Evolutionary conservation across 23 tunicate species (phyloP), one percentile per base, ranked within the genome.

Genomic region (Phallusia fumigata): DNA sequence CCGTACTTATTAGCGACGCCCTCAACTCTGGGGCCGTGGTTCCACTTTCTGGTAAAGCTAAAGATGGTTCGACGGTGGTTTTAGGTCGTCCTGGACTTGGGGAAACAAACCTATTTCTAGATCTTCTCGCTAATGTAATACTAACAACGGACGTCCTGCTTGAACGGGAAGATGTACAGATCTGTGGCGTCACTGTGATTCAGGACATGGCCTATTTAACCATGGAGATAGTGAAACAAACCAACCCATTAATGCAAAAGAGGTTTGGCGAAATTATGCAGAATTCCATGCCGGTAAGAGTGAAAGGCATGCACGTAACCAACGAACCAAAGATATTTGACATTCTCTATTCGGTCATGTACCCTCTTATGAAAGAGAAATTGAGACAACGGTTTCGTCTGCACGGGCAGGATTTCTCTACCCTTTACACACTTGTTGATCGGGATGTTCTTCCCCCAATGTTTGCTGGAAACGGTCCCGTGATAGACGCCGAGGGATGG

Each of bases 291-390:
- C 95, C 95, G 18, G 30, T 88, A 28, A 76, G 95, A 31, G 24
- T 90, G 19, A 90, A 90, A 78, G 47, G 81, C 34, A 52, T 90
- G 49, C 78, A 83, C 51, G 0, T 86, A 1, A 82, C 89, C 19
- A 90, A 90, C 76, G 90, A 90, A 36, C 89, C 80, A 2, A 86
- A 82, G 76, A 86, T 90, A 40, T 90, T 90, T 77, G 86, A 85
- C 32, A 64, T 84, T 15, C 65, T 90, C 16, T 90, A 40, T 77
- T 79, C 73, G 45, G 76, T 87, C 31, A 82, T 82, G 64, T 81
- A 81, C 40, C 90, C 90, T 22, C 75, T 87, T 19, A 49, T 72
- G 64, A 81, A 75, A n/a, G 73, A 81, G 49, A 87, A 87, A 81
- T 74, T 81, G 78, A 58, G 44, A 30, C 50, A 81, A 47, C 47